Conservation (phyloP, 1,140 invertebrate genomes). For the Drosophila littoralis region DNA sequence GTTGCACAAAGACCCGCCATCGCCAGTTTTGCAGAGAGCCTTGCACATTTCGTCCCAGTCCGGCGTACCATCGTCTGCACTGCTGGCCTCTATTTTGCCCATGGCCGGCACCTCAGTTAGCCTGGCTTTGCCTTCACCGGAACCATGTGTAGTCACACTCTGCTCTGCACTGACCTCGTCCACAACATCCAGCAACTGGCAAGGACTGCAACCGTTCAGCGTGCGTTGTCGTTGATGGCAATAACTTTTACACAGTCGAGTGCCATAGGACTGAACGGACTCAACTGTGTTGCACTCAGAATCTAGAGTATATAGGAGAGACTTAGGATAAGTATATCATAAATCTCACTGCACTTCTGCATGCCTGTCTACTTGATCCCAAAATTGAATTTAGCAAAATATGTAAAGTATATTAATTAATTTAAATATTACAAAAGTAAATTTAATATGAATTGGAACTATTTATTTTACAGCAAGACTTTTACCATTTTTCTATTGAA, state of each 20-base stretch:
- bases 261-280: constrained; percentile 23
- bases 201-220: constrained; percentile 72
- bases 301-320: neutral
- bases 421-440: too few relatives aligned
- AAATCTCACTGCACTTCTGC: too few relatives aligned
- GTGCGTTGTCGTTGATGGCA: constrained; percentile 57
- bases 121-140: constrained; percentile 15
- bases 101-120: neutral
- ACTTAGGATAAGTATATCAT: too few relatives aligned
- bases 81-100: neutral
- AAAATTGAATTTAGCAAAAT: too few relatives aligned
- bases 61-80: constrained; percentile 36
- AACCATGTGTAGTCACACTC: constrained; percentile 60
- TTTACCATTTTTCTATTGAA: too few relatives aligned
- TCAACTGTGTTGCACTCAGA: constrained; percentile 21
- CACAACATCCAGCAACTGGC: constrained; percentile 51
- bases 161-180: constrained; percentile 52
- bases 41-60: constrained; percentile 85
- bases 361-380: too few relatives aligned
- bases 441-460: too few relatives aligned
- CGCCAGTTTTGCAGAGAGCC: constrained; percentile 84
- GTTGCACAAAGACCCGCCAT: constrained; percentile 86
- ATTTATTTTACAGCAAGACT: too few relatives aligned
- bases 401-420: too few relatives aligned
- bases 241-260: constrained; percentile 62